Evolutionary conservation across 2,113 vertebrate species (phyloP), one percentile per base, ranked within the genome.

Genomic region (Elachura formosa): DNA sequence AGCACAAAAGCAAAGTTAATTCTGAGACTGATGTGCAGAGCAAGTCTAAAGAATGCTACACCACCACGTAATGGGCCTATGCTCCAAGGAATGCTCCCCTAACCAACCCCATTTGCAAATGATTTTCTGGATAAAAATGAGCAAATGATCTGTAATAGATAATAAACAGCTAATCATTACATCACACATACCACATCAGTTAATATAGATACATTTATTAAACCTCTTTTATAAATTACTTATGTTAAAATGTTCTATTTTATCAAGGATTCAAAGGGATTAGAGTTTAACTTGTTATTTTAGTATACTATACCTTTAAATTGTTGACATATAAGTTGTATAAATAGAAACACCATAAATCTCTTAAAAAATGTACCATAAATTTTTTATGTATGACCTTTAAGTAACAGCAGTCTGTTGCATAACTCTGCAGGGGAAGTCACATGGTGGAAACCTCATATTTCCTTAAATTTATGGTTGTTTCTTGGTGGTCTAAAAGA

Each of bases 391-490:
- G 92, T 95, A 93, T 97, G 98, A 98, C 98, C 97, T 98, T 98
- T 97, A 96, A 98, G 96, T 98, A 97, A 96, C 95, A 96, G 94
- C 94, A 97, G 88, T 94, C 96, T 97, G 95, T 97, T 98, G 98
- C 97, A 96, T 98, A 98, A 98, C 97, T 98, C 98, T 97, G 97
- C 97, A 97, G 97, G 96, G 97, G 97, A 98, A 98, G 97, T 98
- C 97, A 98, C 98, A 97, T 98, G 98, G 98, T 98, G 96, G 96
- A 97, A 98, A 98, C 97, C 96, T 98, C 98, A 98, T 98, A 98
- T 98, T 98, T 98, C 98, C 98, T 97, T 96, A 98, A 97, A 98
- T 98, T 98, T 98, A 98, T 98, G 97, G 96, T 95, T 97, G 96
- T 96, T 98, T 97, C 98, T 98, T 98, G 98, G 98, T 99, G 98